These are phyloP conservation scores for Lycia hirtaria DNA, from an alignment of 2,888 invertebrate genomes.

Conservation along the genomic window DNA sequence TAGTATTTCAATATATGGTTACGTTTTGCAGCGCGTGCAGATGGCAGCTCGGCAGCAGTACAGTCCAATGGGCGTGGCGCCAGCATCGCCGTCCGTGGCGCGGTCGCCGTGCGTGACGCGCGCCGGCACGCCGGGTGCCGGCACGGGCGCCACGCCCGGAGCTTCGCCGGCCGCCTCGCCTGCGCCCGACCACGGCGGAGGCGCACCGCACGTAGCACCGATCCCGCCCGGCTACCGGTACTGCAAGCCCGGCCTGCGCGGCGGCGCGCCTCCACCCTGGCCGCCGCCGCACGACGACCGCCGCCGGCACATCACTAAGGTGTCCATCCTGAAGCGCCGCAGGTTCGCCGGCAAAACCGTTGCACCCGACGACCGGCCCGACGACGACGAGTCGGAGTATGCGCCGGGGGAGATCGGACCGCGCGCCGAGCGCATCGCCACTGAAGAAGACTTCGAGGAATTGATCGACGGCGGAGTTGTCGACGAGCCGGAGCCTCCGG, in stretches of 20 bases:
- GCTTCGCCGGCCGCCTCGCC: slow-evolving; percentile 77
- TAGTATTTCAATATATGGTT: too few species aligned
- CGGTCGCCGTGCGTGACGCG: slow-evolving; percentile 85
- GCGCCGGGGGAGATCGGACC: slow-evolving; percentile 73
- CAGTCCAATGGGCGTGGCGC: slow-evolving; percentile 82
- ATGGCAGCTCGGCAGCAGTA: slow-evolving; percentile 81
- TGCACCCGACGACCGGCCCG: slow-evolving; percentile 54
- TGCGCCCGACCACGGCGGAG: slow-evolving; percentile 62
- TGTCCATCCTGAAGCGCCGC: slow-evolving; percentile 84
- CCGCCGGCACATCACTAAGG: slow-evolving; percentile 59
- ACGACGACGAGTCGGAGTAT: slow-evolving; percentile 33
- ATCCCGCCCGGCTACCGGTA: slow-evolving; percentile 86
- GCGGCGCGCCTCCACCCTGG: slow-evolving; percentile 87
- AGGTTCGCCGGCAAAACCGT: slow-evolving; percentile 65
- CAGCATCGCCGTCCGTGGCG: slow-evolving; percentile 84
- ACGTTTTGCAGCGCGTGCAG: slow-evolving; percentile 77
- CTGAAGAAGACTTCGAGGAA: slow-evolving; percentile 88
- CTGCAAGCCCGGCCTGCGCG: slow-evolving; percentile 86
- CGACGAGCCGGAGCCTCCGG: slow-evolving; percentile 68
- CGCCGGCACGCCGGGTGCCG: slow-evolving; percentile 66
- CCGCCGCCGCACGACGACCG: slow-evolving; percentile 82
- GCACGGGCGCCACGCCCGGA: slow-evolving; percentile 73
- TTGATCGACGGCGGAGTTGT: slow-evolving; percentile 87
- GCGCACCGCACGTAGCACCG: slow-evolving; percentile 80
- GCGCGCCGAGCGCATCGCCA: slow-evolving; percentile 87